Evolutionary conservation across 2,797 vertebrate species (phyloP), one percentile per base, ranked within the genome.

Genomic region (Brotula barbata): DNA sequence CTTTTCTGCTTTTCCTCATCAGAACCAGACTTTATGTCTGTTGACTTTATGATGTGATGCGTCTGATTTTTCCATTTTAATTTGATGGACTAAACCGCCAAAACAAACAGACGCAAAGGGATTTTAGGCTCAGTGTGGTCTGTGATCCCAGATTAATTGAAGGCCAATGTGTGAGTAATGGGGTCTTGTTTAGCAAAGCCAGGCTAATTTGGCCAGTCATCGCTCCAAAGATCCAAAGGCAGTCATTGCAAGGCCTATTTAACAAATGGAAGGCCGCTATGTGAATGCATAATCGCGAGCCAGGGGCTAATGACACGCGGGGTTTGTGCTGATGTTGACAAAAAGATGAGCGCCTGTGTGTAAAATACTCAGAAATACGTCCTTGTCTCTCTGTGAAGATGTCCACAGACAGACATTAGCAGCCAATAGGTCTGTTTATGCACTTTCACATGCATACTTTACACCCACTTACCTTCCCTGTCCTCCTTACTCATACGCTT

Each of bases 111-210:
- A 25, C 55, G 31, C 39, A 44, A 17, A 43, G 36, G 63, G 58
- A 72, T 76, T 81, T 71, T 39, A 57, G 67, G 52, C 68, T 67
- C 58, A 20, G 14, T 53, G 28, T 76, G 68, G 83, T 73, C 58
- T 73, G 49, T 73, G 73, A 69, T 61, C 46, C 67, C 62, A 56
- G 48, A 73, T 77, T 76, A 75, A 77, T 71, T 54, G 31, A 45
- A 58, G 37, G 61, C 58, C 75, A 72, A 28, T 54, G 44, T 48
- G 21, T 85, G 56, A 81, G 86, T 80, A 85, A 80, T 80, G 46
- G 50, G 58, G 58, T 36, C 48, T 48, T 82, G 71, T 67, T 77
- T 62, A 64, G 48, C 44, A 40, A 61, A 68, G 57, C 44, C 40
- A 48, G 61, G 58, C 73, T 75, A 60, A 84, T 85, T 80, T 86